A percentile compares a stretch with the other conserved stretches of the same genome.
Evolutionary conservation across 2,888 invertebrate genomes (phyloP).

Genomic region (Diaprepes abbreviatus): DNA sequence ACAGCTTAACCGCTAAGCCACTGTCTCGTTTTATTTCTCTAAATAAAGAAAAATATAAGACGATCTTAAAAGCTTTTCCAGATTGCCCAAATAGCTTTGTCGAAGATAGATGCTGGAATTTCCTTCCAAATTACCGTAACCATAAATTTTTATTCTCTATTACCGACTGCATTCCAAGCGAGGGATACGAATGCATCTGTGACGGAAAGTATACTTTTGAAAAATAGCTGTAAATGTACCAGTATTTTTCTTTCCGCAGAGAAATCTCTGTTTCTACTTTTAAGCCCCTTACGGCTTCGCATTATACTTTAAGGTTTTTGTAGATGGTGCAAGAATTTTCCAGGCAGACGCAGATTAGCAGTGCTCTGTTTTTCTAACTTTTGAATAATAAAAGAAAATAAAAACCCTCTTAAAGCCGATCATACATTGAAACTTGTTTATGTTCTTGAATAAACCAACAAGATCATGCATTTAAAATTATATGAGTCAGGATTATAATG

Average conservation of each 20-base stretch:
- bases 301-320: too few species aligned
- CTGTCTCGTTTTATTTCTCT: too few species aligned
- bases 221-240: background rate
- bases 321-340: too few species aligned
- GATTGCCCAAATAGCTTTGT: background rate
- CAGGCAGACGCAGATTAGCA: too few species aligned
- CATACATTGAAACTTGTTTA: too few species aligned
- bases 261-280: background rate
- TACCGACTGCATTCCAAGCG: slow-evolving; percentile 10
- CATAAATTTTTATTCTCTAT: slow-evolving; percentile 31
- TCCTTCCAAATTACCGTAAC: slow-evolving; percentile 20
- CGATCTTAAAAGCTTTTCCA: background rate
- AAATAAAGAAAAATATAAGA: background rate
- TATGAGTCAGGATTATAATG: too few species aligned
- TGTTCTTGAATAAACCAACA: too few species aligned
- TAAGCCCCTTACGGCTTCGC: background rate
- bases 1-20: too few species aligned
- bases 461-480: too few species aligned
- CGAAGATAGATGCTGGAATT: background rate
- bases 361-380: too few species aligned
- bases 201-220: background rate
- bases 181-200: slow-evolving; percentile 6
- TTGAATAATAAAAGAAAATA: too few species aligned
- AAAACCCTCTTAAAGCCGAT: too few species aligned
- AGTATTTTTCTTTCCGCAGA: background rate